Percentiles rank a stretch among this genome's conserved stretches.
phyloP scores from a whole-genome alignment of 2,113 vertebrate genomes.

The Pachycephala philippinensis region DNA sequence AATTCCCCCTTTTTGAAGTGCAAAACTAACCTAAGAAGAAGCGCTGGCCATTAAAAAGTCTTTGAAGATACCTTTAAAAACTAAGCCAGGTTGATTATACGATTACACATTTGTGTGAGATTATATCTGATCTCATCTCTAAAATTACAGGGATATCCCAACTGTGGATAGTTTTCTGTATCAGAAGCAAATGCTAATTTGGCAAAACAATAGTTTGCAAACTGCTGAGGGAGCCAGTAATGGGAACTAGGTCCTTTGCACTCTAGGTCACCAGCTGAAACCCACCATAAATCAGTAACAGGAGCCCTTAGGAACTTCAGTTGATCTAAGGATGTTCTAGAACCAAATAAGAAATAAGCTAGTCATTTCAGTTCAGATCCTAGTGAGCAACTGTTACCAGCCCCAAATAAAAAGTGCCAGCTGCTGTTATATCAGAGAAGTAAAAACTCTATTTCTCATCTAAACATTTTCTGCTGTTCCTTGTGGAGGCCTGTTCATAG shows the following conservation, averaged over 20 bases:
- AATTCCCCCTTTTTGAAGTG: neutral
- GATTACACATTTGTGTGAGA: neutral
- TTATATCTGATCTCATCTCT: neutral
- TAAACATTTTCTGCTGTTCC: neutral
- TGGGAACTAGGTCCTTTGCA: neutral
- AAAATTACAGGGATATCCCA: neutral
- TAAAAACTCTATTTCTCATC: neutral
- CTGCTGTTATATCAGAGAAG: neutral
- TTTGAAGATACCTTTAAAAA: constrained; percentile 20
- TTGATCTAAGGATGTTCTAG: neutral
- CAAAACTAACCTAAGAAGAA: neutral
- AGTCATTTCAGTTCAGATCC: neutral
- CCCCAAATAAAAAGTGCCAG: neutral
- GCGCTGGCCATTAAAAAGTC: neutral
- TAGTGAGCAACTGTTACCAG: neutral
- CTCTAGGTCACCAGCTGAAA: neutral
- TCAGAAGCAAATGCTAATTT: neutral
- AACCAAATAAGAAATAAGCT: neutral
- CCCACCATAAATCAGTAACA: neutral
- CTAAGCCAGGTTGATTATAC: neutral
- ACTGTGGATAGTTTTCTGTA: neutral
- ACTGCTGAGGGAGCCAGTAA: neutral
- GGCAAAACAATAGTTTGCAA: neutral
- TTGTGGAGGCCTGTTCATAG: neutral
- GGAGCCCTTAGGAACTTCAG: neutral